Conservation (phyloP, 2,888 invertebrate species). For the Gerris lacustris region DNA sequence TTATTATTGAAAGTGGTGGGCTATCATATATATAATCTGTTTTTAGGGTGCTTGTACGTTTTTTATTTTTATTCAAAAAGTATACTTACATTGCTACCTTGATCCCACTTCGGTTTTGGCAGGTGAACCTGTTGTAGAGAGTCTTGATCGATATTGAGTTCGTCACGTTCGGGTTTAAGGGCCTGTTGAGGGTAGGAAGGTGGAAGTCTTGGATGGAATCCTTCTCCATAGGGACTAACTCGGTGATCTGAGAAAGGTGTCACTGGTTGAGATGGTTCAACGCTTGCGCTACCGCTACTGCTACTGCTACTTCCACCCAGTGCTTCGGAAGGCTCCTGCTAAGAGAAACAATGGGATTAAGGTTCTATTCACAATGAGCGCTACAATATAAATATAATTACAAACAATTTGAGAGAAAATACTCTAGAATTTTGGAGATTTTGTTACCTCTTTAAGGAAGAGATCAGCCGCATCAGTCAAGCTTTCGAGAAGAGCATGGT, state of each 20-base stretch:
- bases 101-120: conserved; percentile 6
- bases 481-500: conserved; percentile 62
- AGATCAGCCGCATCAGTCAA: conserved; percentile 69
- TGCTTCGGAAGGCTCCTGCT: conserved; percentile 1
- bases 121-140: conserved; percentile 3
- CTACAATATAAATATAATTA: no score
- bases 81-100: conserved; percentile 6
- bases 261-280: not conserved
- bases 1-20: no score
- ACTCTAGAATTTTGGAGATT: not conserved
- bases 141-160: not conserved
- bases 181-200: not conserved
- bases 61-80: not conserved
- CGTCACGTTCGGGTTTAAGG: conserved; percentile 3
- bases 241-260: not conserved
- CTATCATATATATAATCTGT: no score
- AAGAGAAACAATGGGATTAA: not conserved
- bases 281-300: not conserved
- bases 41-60: no score
- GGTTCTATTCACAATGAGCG: no score
- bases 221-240: not conserved
- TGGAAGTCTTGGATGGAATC: conserved; percentile 1
- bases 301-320: not conserved
- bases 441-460: conserved; percentile 45
- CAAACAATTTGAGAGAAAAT: no score